phyloP scores from a whole-genome alignment of 2,797 vertebrate genomes.

The Tarsius wallacei region DNA sequence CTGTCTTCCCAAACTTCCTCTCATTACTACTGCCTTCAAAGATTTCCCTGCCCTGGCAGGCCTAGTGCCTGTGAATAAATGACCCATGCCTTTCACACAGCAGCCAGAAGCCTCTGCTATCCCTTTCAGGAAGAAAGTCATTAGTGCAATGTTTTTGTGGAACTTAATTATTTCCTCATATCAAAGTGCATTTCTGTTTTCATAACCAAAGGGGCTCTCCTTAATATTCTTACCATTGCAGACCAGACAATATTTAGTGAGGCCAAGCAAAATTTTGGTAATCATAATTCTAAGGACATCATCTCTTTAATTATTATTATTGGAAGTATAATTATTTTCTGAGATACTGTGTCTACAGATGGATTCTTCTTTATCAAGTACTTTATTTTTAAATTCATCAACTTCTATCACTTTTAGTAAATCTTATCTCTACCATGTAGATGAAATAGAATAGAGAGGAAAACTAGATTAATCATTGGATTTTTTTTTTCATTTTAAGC shows the following conservation, averaged over 20 bases:
- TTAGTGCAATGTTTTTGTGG: background rate
- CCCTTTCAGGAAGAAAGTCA: background rate
- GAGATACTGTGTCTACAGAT: slow-evolving; percentile 66
- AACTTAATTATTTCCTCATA: background rate
- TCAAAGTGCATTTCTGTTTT: slow-evolving; percentile 36
- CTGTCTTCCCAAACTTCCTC: background rate
- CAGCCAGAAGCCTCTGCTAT: background rate
- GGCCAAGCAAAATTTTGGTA: slow-evolving; percentile 13
- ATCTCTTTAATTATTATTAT: slow-evolving; percentile 62
- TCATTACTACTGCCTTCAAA: background rate
- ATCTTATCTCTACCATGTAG: slow-evolving; percentile 71
- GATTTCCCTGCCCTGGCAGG: background rate
- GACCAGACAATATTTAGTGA: slow-evolving; percentile 25
- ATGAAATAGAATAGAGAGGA: slow-evolving; percentile 46
- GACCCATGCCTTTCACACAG: background rate
- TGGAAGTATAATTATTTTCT: slow-evolving; percentile 70
- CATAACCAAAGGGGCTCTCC: background rate
- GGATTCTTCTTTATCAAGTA: slow-evolving; percentile 75
- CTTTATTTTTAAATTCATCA: slow-evolving; percentile 73
- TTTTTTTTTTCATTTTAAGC: slow-evolving; percentile 79
- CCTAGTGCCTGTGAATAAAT: background rate
- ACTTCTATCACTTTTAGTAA: slow-evolving; percentile 65
- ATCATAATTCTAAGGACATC: slow-evolving; percentile 49
- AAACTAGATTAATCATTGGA: slow-evolving; percentile 72
- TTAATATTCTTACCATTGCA: background rate